Evolutionary conservation across 2,797 vertebrate genomes (phyloP).

Genomic region (Distichodus sexfasciatus): DNA sequence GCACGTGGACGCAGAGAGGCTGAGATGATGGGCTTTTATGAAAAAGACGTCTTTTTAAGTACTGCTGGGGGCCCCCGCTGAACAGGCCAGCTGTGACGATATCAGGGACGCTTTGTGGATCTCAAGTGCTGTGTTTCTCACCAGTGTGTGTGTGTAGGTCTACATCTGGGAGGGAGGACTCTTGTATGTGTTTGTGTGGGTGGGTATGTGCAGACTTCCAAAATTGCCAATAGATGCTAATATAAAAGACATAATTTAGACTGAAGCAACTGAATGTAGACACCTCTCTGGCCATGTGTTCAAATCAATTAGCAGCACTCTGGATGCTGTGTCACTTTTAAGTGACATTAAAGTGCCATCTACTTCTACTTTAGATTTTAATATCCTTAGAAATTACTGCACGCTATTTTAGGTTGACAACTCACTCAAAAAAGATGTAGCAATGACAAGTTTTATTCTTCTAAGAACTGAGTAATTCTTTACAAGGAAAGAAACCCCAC

Average conservation of each 20-base stretch:
- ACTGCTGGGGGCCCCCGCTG: constrained; percentile 48
- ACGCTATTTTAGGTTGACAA: constrained; percentile 25
- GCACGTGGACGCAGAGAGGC: constrained; percentile 52
- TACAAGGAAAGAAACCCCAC: no score
- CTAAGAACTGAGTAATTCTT: neutral
- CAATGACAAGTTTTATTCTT: constrained; percentile 24
- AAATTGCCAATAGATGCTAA: neutral
- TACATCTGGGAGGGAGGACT: constrained; percentile 29
- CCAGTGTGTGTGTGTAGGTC: constrained; percentile 41
- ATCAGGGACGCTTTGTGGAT: constrained; percentile 40
- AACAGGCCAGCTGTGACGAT: constrained; percentile 62
- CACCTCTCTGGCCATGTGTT: neutral
- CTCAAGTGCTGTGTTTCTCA: constrained; percentile 45
- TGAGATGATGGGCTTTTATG: constrained; percentile 42
- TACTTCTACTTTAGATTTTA: neutral
- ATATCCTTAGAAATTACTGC: neutral
- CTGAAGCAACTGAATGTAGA: constrained; percentile 12
- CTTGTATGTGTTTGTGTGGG: neutral
- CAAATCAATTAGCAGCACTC: constrained; percentile 5
- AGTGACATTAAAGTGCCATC: neutral
- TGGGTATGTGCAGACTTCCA: constrained; percentile 6
- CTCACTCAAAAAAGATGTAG: constrained; percentile 16
- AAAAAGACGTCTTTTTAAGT: constrained; percentile 48
- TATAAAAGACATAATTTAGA: neutral
- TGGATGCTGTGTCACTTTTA: neutral